These are phyloP conservation scores for Drosophila subpulchrella DNA, from an alignment of 1,140 invertebrate species.

Conservation along the genomic window DNA sequence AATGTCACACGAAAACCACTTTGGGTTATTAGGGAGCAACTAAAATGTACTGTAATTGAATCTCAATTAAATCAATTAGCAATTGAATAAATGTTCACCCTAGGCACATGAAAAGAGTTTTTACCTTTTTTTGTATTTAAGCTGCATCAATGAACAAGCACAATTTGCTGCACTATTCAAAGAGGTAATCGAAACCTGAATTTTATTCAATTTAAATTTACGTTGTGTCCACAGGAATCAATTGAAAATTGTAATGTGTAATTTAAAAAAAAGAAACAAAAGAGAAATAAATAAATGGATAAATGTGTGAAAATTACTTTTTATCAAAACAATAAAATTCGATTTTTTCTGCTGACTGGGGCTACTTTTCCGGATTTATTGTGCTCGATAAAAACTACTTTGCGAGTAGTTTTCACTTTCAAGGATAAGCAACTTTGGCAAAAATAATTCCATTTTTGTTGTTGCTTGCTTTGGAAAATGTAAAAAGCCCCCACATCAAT, in stretches of 20 bases:
- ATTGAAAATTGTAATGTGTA: slow-evolving; percentile 56
- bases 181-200: slow-evolving; percentile 1
- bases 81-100: slow-evolving; percentile 33
- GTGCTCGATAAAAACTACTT: background rate
- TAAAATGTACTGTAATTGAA: slow-evolving; percentile 35
- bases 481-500: background rate
- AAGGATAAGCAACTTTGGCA: slow-evolving; percentile 6
- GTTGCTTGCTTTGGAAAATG: background rate
- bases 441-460: slow-evolving; percentile 24
- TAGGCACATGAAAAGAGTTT: slow-evolving; percentile 20
- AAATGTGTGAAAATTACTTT: slow-evolving; percentile 64
- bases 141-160: slow-evolving; percentile 42
- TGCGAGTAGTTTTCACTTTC: background rate
- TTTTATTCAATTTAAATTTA: slow-evolving; percentile 34
- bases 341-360: slow-evolving; percentile 39
- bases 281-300: slow-evolving; percentile 45
- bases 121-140: slow-evolving; percentile 33
- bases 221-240: slow-evolving; percentile 49
- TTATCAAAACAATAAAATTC: slow-evolving; percentile 57
- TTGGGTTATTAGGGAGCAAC: slow-evolving; percentile 69
- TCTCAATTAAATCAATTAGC: slow-evolving; percentile 40
- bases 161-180: slow-evolving; percentile 32
- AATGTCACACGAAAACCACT: slow-evolving; percentile 23
- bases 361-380: slow-evolving; percentile 5
- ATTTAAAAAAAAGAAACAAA: slow-evolving; percentile 21